phyloP scores from a whole-genome alignment of 1,140 invertebrate genomes.

The Bombus ignitus region DNA sequence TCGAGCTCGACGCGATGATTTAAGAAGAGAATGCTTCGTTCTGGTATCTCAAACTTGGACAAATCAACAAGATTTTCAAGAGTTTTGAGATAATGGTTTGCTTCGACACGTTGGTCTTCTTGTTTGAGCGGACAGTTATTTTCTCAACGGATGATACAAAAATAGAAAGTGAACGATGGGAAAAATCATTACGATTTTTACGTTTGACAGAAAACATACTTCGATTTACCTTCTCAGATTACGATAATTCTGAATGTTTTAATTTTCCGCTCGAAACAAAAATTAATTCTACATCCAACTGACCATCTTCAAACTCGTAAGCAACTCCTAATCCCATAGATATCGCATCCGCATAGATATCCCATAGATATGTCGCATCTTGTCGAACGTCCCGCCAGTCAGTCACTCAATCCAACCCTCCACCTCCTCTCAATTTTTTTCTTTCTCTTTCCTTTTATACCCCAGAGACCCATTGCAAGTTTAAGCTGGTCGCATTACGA shows the following conservation, averaged over 20 bases:
- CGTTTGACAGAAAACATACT: too few species aligned
- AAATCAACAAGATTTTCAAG: too few species aligned
- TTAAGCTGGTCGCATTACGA: constrained; percentile 77
- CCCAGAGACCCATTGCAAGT: constrained; percentile 75
- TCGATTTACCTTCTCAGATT: too few species aligned
- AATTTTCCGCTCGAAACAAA: neutral
- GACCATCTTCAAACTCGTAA: neutral
- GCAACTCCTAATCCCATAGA: constrained; percentile 70
- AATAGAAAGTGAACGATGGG: too few species aligned
- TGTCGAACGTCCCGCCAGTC: constrained; percentile 58
- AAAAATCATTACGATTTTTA: too few species aligned
- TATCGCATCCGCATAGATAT: constrained; percentile 72
- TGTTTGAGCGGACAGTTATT: too few species aligned
- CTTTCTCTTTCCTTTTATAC: constrained; percentile 62
- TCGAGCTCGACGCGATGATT: too few species aligned
- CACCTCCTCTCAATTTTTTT: constrained; percentile 42
- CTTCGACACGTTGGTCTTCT: too few species aligned
- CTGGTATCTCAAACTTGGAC: too few species aligned
- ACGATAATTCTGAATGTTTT: neutral
- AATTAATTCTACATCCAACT: neutral
- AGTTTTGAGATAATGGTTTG: too few species aligned
- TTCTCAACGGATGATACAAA: too few species aligned
- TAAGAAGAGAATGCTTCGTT: too few species aligned
- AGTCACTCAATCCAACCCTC: constrained; percentile 69
- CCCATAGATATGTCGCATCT: constrained; percentile 71